A percentile compares a stretch with the other conserved stretches of the same genome.
These are phyloP conservation scores for Holocentrus rufus DNA, from an alignment of 2,797 vertebrate genomes.

Conservation along the genomic window DNA sequence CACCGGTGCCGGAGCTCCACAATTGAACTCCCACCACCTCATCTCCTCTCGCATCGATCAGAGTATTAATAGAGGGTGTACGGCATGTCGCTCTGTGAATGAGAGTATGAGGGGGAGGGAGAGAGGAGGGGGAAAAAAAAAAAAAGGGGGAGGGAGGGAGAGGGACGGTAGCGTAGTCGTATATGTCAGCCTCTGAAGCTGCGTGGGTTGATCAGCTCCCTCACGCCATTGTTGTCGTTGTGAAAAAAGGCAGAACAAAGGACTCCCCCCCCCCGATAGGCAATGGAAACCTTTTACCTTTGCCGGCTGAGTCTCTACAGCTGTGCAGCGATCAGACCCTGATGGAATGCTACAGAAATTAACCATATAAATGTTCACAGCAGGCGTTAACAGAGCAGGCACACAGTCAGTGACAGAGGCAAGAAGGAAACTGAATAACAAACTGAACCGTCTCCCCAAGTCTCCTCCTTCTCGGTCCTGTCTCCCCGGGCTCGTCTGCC, in stretches of 20 bases:
- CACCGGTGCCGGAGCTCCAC: slow-evolving; percentile 48
- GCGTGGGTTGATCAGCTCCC: slow-evolving; percentile 72
- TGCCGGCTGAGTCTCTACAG: slow-evolving; percentile 42
- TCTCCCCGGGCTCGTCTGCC: slow-evolving; percentile 54
- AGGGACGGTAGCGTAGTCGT: slow-evolving; percentile 72
- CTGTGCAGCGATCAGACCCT: slow-evolving; percentile 70
- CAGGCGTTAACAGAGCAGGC: slow-evolving; percentile 66
- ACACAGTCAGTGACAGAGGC: slow-evolving; percentile 60
- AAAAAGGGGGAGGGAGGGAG: slow-evolving; percentile 44
- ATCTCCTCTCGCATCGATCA: slow-evolving; percentile 73
- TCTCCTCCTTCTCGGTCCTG: slow-evolving; percentile 52
- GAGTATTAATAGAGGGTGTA: slow-evolving; percentile 75
- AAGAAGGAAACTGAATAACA: slow-evolving; percentile 62
- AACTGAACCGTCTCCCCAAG: slow-evolving; percentile 65
- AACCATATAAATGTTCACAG: slow-evolving; percentile 67
- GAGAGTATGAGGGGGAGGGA: slow-evolving; percentile 66
- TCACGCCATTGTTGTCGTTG: slow-evolving; percentile 77
- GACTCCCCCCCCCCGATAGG: slow-evolving; percentile 64
- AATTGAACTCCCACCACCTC: slow-evolving; percentile 70
- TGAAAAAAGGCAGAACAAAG: slow-evolving; percentile 75
- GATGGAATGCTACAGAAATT: slow-evolving; percentile 73
- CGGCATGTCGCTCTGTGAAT: slow-evolving; percentile 74
- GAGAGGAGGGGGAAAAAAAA: slow-evolving; percentile 23
- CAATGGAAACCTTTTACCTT: slow-evolving; percentile 64
- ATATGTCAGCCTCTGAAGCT: slow-evolving; percentile 75